These are phyloP conservation scores for Luffia ferchaultella DNA, from an alignment of 2,888 invertebrate species.

Conservation along the genomic window DNA sequence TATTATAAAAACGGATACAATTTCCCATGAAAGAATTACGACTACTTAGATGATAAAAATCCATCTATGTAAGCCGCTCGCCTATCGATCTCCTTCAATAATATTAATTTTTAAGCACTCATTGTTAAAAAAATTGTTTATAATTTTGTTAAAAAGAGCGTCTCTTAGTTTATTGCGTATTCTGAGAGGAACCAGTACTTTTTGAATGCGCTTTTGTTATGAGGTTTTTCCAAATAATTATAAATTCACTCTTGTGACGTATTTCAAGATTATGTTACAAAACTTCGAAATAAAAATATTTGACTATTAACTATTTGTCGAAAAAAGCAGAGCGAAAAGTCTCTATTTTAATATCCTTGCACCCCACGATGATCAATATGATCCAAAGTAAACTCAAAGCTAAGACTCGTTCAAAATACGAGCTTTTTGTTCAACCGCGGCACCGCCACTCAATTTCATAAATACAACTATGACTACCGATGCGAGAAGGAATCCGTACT, in stretches of 20 bases:
- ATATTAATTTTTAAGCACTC: too few species aligned
- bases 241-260: neutral
- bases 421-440: constrained; percentile 50
- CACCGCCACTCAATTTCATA: constrained; percentile 51
- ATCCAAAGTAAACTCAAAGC: neutral
- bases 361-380: neutral
- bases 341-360: neutral
- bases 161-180: too few species aligned
- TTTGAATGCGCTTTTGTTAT: neutral
- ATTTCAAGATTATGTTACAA: neutral
- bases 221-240: neutral
- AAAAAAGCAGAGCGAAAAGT: neutral
- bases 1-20: too few species aligned
- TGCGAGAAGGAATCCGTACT: constrained; percentile 28
- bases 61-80: too few species aligned
- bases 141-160: too few species aligned
- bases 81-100: too few species aligned
- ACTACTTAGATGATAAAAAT: too few species aligned
- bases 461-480: too few species aligned
- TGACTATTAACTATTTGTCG: neutral
- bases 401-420: constrained; percentile 29
- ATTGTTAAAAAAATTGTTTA: too few species aligned
- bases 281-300: too few species aligned
- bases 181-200: too few species aligned
- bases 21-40: too few species aligned